Percentiles rank a stretch among this genome's conserved stretches.
Conservation (phyloP, 2,888 invertebrate genomes). For the Xanthia togata region DNA sequence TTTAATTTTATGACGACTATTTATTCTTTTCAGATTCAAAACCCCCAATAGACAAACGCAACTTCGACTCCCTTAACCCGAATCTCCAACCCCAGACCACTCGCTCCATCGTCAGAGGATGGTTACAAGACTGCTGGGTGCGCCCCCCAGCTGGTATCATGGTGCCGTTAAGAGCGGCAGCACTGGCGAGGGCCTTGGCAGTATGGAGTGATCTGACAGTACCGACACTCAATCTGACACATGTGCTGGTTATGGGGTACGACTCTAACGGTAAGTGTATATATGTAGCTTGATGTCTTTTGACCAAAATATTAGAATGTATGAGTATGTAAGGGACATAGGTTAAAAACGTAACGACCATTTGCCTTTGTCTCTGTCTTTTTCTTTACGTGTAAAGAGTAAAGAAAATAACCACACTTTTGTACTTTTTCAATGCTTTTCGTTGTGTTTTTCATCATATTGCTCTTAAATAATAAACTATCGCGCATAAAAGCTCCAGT, state of each 20-base stretch:
- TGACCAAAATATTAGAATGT: too few relatives aligned
- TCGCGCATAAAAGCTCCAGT: too few relatives aligned
- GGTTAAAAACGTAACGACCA: too few relatives aligned
- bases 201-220: slow-evolving; percentile 84
- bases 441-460: too few relatives aligned
- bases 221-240: slow-evolving; percentile 80
- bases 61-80: slow-evolving; percentile 59
- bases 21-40: slow-evolving; percentile 61
- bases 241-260: slow-evolving; percentile 86
- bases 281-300: not conserved
- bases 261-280: slow-evolving; percentile 83
- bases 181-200: slow-evolving; percentile 81
- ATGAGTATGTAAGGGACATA: too few relatives aligned
- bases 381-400: too few relatives aligned
- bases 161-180: slow-evolving; percentile 83
- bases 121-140: slow-evolving; percentile 87
- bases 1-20: not conserved
- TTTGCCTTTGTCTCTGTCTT: too few relatives aligned
- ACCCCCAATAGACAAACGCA: slow-evolving; percentile 69
- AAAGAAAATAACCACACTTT: too few relatives aligned
- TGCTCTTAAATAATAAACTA: too few relatives aligned
- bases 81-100: slow-evolving; percentile 72
- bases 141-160: slow-evolving; percentile 85
- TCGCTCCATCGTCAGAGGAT: slow-evolving; percentile 79
- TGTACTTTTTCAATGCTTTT: too few relatives aligned